A percentile compares a stretch with the other conserved stretches of the same genome.
These are phyloP conservation scores for Nestor notabilis DNA, from an alignment of 2,113 vertebrate species.

Conservation along the genomic window DNA sequence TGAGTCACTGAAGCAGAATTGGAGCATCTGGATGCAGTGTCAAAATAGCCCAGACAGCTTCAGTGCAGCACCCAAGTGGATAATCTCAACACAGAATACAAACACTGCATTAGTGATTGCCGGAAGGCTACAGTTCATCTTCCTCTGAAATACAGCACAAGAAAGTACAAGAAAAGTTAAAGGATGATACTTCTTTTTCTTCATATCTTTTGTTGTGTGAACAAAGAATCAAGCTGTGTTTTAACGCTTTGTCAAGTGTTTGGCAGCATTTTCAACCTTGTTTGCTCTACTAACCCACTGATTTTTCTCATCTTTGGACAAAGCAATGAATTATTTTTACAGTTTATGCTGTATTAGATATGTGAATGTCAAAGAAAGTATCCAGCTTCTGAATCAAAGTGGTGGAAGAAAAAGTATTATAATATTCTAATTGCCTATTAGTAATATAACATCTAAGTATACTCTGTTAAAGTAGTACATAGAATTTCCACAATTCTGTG, in stretches of 20 bases:
- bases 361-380: not conserved
- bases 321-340: not conserved
- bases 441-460: not conserved
- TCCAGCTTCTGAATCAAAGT: not conserved
- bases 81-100: conserved; percentile 58
- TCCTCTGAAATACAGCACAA: conserved; percentile 36
- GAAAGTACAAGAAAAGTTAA: conserved; percentile 31
- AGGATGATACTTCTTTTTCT: not conserved
- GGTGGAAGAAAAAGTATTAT: not conserved
- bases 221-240: conserved; percentile 22
- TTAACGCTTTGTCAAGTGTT: conserved; percentile 4
- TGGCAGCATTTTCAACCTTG: not conserved
- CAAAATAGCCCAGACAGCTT: conserved; percentile 55
- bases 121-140: conserved; percentile 23
- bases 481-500: not conserved
- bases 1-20: conserved; percentile 71
- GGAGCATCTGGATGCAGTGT: conserved; percentile 68
- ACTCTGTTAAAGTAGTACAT: not conserved
- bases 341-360: not conserved
- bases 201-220: not conserved
- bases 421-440: not conserved
- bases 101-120: conserved; percentile 42
- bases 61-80: conserved; percentile 34
- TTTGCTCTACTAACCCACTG: not conserved
- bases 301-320: not conserved